Evolutionary conservation across 1,140 invertebrate genomes (phyloP).

Genomic region (Cardiocondyla obscurior): DNA sequence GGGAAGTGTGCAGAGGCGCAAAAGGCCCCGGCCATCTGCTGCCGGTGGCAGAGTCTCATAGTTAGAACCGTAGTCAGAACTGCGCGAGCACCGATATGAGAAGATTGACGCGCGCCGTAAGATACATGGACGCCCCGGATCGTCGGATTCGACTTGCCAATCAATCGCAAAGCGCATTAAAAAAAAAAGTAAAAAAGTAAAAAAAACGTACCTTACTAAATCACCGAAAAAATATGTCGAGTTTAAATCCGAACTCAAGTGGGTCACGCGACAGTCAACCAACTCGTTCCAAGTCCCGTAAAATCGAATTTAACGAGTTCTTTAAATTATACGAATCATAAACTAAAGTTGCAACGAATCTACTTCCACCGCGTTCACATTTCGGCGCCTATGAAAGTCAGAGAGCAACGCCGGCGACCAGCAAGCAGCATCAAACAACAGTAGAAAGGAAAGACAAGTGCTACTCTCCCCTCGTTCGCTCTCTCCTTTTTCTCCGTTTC

Average conservation of each 20-base stretch:
- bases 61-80: conserved; percentile 64
- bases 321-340: too few species aligned
- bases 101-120: conserved; percentile 63
- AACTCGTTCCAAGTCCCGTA: too few species aligned
- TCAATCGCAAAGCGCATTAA: background rate
- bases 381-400: background rate
- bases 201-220: too few species aligned
- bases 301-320: too few species aligned
- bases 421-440: conserved; percentile 53
- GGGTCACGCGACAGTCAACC: background rate
- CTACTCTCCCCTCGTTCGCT: conserved; percentile 13
- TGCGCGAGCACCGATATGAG: conserved; percentile 53
- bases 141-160: background rate
- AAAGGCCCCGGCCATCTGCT: conserved; percentile 76
- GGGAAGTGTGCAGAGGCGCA: conserved; percentile 70
- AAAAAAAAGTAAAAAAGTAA: too few species aligned
- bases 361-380: background rate
- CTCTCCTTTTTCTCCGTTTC: conserved; percentile 13
- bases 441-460: conserved; percentile 72
- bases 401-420: conserved; percentile 38
- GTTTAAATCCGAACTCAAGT: background rate
- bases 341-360: too few species aligned
- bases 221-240: background rate
- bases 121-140: conserved; percentile 56
- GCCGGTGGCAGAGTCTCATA: conserved; percentile 65